Evolutionary conservation across 2,797 vertebrate genomes (phyloP).

Genomic region (Acestrorhynchus altus): DNA sequence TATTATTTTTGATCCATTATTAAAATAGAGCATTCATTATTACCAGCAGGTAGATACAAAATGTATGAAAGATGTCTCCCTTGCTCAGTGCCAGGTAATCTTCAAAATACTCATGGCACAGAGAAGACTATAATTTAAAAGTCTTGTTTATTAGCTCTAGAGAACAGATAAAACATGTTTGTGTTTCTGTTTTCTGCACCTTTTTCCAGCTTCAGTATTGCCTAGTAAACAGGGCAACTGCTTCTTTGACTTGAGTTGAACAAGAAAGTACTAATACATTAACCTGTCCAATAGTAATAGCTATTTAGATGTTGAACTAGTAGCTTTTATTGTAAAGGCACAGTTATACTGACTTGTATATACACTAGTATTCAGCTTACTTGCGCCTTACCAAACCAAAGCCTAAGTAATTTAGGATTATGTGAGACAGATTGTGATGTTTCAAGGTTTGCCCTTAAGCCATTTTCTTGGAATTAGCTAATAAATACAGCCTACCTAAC

Average conservation of each 20-base stretch:
- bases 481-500: constrained; percentile 48
- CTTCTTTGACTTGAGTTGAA: neutral
- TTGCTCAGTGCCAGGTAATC: constrained; percentile 17
- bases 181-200: neutral
- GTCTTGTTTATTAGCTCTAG: neutral
- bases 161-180: constrained; percentile 6
- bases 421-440: constrained; percentile 34
- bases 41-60: constrained; percentile 19
- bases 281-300: constrained; percentile 16
- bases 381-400: constrained; percentile 49
- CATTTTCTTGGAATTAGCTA: constrained; percentile 56
- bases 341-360: constrained; percentile 7
- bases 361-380: constrained; percentile 23
- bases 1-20: constrained; percentile 5
- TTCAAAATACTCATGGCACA: neutral
- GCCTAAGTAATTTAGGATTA: constrained; percentile 36
- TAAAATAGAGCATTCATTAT: constrained; percentile 13
- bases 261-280: neutral
- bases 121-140: neutral
- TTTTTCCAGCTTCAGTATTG: constrained; percentile 19
- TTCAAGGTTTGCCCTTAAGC: constrained; percentile 43
- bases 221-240: neutral
- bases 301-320: constrained; percentile 5
- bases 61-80: constrained; percentile 5
- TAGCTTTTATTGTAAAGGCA: neutral